Conservation (phyloP, 2,113 vertebrate genomes). For the Maccullochella peelii region DNA sequence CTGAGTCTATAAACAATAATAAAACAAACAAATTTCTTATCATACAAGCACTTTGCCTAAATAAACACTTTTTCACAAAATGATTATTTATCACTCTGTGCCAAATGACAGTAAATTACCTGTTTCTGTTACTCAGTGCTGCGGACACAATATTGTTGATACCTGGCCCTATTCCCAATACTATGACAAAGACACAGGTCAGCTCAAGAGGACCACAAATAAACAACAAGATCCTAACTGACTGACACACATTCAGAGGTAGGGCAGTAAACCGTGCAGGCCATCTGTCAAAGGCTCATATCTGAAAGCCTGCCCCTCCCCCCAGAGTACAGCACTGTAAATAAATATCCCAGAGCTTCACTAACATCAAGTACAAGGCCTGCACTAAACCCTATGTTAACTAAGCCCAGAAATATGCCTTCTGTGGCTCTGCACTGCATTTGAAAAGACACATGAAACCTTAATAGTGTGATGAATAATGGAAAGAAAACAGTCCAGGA, state of each 20-base stretch:
- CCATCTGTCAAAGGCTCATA: constrained; percentile 77
- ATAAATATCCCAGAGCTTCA: constrained; percentile 50
- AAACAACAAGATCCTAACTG: constrained; percentile 41
- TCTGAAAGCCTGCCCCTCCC: constrained; percentile 51
- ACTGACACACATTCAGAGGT: constrained; percentile 72
- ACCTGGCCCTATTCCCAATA: not conserved
- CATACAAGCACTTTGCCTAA: not conserved
- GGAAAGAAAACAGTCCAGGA: constrained; percentile 1
- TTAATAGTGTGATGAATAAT: constrained; percentile 9
- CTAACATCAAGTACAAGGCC: constrained; percentile 1
- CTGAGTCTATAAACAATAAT: not conserved
- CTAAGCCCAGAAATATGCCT: not conserved
- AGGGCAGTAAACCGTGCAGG: constrained; percentile 49
- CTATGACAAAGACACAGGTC: constrained; percentile 25
- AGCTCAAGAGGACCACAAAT: constrained; percentile 23
- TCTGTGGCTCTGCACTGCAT: not conserved
- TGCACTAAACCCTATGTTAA: constrained; percentile 1
- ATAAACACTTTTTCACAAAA: not conserved
- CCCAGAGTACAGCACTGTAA: constrained; percentile 31
- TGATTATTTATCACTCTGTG: not conserved
- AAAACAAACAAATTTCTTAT: not conserved
- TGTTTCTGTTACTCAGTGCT: not conserved
- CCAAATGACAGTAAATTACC: not conserved
- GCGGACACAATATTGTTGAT: not conserved
- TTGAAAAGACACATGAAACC: not conserved